Base-by-base conservation (phyloP, 2,888 invertebrate genomes). In the Pterostichus niger region DNA sequence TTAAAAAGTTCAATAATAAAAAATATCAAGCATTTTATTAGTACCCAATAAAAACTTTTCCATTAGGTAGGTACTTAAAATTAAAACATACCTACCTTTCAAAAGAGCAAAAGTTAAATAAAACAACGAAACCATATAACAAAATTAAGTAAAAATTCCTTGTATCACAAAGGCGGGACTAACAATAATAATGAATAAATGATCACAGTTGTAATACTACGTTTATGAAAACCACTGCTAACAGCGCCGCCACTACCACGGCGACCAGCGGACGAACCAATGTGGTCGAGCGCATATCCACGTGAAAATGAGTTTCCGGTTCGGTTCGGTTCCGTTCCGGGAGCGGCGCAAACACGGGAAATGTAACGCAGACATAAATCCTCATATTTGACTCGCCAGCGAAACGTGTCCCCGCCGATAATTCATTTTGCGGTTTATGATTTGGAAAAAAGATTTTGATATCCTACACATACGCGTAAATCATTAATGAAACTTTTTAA, bases 241-340 rank as follows among this genome's bases (percentile, higher is more conserved):
- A 15, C 71, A 33, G 13, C 44, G 13, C 46, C 35, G 10, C 1
- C 11, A 17, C 5, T 13, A 7, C 15, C 11, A 17, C 54, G 54
- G 17, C 11, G 24, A 31, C 24, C 59, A 17, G 59, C 24, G 59
- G 59, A 64, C 75, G 11, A 35, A 24, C 9, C 75, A 49, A 49
- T 49, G 75, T 75, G 75, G 75, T 24, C 75, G 75, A 31, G 75
- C 52, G 75, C 75, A 75, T 75, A 52, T 75, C 75, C 75, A 75
- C 75, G 75, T 75, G 75, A 75, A 75, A 75, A 75, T 75, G 75
- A 75, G 75, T 75, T 75, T 75, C 75, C 75, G 75, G 75, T 75
- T 35, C 71, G 75, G 49, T 52, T 75, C 49, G 75, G 33, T 64
- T 64, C 64, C 64, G 64, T 33, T 64, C 64, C 64, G 49, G 49